These are phyloP conservation scores for Marronus borbonicus DNA, from an alignment of 2,888 invertebrate genomes.

Conservation along the genomic window DNA sequence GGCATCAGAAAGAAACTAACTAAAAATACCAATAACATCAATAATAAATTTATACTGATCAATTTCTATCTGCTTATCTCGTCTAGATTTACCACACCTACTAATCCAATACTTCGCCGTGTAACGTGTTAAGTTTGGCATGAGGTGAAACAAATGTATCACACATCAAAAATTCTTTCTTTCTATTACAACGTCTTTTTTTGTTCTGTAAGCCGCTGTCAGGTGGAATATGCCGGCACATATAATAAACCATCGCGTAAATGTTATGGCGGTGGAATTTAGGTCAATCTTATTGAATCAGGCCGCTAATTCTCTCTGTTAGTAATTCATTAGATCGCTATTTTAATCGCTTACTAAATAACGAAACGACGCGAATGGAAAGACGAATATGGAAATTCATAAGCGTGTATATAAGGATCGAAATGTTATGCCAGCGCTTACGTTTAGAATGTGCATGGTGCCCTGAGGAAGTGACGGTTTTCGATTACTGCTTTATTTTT, in stretches of 20 bases:
- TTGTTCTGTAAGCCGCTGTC: conserved; percentile 2
- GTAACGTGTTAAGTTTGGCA: neutral
- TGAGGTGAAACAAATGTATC: conserved; percentile 5
- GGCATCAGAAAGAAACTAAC: too few species aligned
- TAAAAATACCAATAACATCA: too few species aligned
- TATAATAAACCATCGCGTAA: conserved; percentile 37
- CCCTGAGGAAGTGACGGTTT: too few species aligned
- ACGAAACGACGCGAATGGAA: conserved; percentile 36
- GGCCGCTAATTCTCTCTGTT: conserved; percentile 45
- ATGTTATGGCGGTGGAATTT: conserved; percentile 44
- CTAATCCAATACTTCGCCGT: too few species aligned
- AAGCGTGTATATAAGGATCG: neutral
- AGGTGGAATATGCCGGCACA: conserved; percentile 20
- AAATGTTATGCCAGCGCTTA: neutral
- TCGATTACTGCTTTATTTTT: too few species aligned
- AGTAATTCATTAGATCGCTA: conserved; percentile 51
- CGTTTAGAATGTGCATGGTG: neutral
- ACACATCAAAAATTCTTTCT: conserved; percentile 12
- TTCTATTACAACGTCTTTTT: neutral
- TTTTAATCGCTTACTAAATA: conserved; percentile 49
- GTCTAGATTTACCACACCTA: too few species aligned
- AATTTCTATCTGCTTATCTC: too few species aligned
- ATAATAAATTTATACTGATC: too few species aligned
- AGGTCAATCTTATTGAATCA: conserved; percentile 50
- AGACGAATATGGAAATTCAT: conserved; percentile 46